These are phyloP conservation scores for Eucera pruinosa DNA, from an alignment of 2,888 invertebrate species.

Conservation along the genomic window DNA sequence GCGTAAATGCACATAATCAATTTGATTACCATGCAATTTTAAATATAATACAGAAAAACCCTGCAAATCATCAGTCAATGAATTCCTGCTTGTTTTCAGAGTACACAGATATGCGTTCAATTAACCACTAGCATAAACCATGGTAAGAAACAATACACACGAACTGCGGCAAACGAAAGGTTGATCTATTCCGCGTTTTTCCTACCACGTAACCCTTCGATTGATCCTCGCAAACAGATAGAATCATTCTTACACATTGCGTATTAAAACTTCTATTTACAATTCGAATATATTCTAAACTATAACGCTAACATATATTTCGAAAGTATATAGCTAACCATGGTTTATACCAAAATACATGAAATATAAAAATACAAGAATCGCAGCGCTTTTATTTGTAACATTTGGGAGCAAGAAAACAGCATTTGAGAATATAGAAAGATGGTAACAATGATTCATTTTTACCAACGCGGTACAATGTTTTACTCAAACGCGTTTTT, in stretches of 20 bases:
- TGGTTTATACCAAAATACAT: slow-evolving; percentile 65
- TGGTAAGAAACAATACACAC: slow-evolving; percentile 53
- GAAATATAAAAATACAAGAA: slow-evolving; percentile 65
- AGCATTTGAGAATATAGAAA: slow-evolving; percentile 28
- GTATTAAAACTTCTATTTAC: slow-evolving; percentile 50
- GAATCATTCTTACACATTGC: slow-evolving; percentile 30
- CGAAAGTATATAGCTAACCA: slow-evolving; percentile 53
- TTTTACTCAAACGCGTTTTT: slow-evolving; percentile 33
- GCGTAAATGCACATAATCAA: slow-evolving; percentile 8
- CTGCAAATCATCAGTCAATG: slow-evolving; percentile 46
- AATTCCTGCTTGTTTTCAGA: slow-evolving; percentile 43
- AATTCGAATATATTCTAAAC: slow-evolving; percentile 39
- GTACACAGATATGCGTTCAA: slow-evolving; percentile 3
- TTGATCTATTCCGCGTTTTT: not conserved
- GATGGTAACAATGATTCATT: not conserved
- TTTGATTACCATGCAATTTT: not conserved
- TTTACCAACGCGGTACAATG: not conserved
- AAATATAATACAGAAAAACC: slow-evolving; percentile 28
- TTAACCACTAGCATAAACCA: slow-evolving; percentile 59
- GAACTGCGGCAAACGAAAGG: not conserved
- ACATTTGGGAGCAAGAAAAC: slow-evolving; percentile 41
- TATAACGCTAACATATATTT: slow-evolving; percentile 43
- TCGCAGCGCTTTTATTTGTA: slow-evolving; percentile 50
- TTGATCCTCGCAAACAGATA: slow-evolving; percentile 24
- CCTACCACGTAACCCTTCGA: not conserved